Evolutionary conservation across 2,113 vertebrate genomes (phyloP), one percentile per base, ranked within the genome.

Genomic region (Calcarius ornatus): DNA sequence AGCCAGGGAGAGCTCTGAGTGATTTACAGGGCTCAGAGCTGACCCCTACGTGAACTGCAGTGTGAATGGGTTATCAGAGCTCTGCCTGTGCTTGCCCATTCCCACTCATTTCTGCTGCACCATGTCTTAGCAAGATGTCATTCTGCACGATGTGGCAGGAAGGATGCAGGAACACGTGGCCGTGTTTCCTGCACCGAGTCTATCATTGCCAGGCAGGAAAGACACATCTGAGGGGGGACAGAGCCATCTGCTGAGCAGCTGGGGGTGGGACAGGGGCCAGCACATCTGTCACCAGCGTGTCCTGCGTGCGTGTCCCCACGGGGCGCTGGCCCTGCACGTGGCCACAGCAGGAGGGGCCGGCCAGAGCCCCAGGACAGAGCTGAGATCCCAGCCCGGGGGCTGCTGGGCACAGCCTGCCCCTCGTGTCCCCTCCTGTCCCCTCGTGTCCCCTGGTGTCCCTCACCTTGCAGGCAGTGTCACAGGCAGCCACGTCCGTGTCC

Each of bases 381-480:
- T 1, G 0, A 6, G 15, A 24, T 2, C 15, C 0, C 1, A 20
- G 4, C 53, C 18, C 7, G 11, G 28, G 15, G 11, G 61, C 11
- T 6, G 3, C 19, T 1, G 1, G 28, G 37, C 38, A 27, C 25
- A 0, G 12, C 47, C 40, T 1, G 13, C 28, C 53, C 6, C 3
- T 11, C 66, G 27, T 2, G 0, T 6, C 27, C 50, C 38, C 38
- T n/a, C n/a, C n/a, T n/a, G n/a, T n/a, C n/a, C 42, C 45, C 45
- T 24, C 57, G 60, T 3, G 0, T 50, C 24, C 48, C 48, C 48
- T 7, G 37, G 51, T 3, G 0, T 5, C 60, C 63, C 91, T 86
- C 94, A 99, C 99, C 98, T 98, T 98, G 90, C 99, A 99, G 79
- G 98, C 97, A 0, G 79, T 4, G 1, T 98, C 97, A 38, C 99